These are phyloP conservation scores for Drosophila heteroneura DNA, from an alignment of 2,888 invertebrate genomes.

Conservation along the genomic window DNA sequence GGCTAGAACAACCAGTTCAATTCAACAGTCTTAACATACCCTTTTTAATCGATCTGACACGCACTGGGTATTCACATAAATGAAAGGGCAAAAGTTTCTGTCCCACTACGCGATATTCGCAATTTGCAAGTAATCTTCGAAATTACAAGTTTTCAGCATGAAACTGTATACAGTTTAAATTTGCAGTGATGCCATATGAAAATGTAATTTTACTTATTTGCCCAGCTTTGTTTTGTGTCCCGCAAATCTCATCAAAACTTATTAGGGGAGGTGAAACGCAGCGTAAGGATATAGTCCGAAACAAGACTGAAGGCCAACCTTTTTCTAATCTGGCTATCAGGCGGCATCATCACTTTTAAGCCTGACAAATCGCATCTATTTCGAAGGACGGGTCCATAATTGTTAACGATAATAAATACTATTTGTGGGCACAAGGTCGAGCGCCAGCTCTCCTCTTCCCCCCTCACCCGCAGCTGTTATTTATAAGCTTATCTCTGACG, in stretches of 20 bases:
- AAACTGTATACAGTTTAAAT: conserved; percentile 31
- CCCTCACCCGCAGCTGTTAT: background rate
- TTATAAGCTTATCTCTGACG: conserved; percentile 31
- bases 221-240: background rate
- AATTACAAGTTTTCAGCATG: conserved; percentile 52
- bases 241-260: conserved; percentile 40
- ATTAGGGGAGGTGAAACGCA: conserved; percentile 15
- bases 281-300: conserved; percentile 15
- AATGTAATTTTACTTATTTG: conserved; percentile 8
- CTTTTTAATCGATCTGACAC: background rate
- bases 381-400: conserved; percentile 48
- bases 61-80: conserved; percentile 3
- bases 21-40: background rate
- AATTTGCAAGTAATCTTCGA: conserved; percentile 52
- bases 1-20: background rate
- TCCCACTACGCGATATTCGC: conserved; percentile 16
- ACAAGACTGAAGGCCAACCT: conserved; percentile 15
- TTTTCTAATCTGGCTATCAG: conserved; percentile 45
- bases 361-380: conserved; percentile 52
- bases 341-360: conserved; percentile 46
- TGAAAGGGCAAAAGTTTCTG: conserved; percentile 38
- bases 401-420: conserved; percentile 64
- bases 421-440: conserved; percentile 24
- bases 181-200: conserved; percentile 21
- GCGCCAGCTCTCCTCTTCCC: background rate